Conservation (phyloP, 2,113 vertebrate genomes). For the Colinus virginianus region DNA sequence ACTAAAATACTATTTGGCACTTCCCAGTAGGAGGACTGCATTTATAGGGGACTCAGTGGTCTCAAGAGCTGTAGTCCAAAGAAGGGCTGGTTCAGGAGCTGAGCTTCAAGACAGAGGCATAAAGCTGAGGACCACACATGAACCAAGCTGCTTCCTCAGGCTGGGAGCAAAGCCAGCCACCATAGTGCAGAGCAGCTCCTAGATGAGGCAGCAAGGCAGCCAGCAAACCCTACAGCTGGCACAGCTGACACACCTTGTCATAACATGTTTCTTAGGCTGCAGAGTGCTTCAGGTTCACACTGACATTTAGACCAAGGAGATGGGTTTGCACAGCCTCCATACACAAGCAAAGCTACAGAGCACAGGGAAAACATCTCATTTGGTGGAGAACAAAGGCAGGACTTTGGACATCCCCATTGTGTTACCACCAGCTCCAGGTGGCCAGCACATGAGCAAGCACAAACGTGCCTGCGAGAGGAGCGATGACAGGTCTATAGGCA, state of each 20-base stretch:
- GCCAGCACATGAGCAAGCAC: neutral
- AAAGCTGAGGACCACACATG: neutral
- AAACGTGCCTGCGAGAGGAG: accelerated
- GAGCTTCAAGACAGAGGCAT: neutral
- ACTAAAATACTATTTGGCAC: neutral
- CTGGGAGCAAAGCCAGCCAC: neutral
- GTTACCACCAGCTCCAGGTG: constrained; percentile 33
- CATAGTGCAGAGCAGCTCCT: accelerated
- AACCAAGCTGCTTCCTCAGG: accelerated
- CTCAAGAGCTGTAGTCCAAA: neutral
- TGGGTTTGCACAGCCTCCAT: accelerated
- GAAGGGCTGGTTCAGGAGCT: neutral
- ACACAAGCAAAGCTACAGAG: accelerated
- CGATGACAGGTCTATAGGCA: constrained; percentile 21
- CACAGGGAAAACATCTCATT: accelerated
- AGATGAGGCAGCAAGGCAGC: neutral
- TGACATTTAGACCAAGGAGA: neutral
- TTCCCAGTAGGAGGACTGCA: neutral
- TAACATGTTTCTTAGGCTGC: neutral
- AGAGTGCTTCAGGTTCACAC: neutral
- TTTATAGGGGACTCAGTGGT: accelerated
- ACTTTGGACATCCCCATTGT: accelerated
- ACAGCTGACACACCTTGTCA: neutral
- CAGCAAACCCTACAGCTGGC: neutral
- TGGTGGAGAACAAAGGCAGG: constrained; percentile 1